Evolutionary conservation across 2,888 invertebrate species (phyloP), one percentile per base, ranked within the genome.

Genomic region (Myopa testacea): DNA sequence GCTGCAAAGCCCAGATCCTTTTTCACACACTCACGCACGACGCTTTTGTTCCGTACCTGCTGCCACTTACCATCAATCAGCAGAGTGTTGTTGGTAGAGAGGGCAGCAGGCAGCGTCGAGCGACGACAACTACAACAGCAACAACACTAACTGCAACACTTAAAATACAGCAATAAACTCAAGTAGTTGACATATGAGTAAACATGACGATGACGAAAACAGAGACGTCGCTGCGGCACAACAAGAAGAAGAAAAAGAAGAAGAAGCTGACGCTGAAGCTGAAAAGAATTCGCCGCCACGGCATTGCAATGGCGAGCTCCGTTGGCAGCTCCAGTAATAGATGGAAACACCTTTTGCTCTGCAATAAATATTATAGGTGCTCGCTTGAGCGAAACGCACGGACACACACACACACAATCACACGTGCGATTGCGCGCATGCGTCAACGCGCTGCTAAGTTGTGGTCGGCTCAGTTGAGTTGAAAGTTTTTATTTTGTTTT

Each of bases 31-130:
- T 37, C 34, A 34, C 38, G 38, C n/a, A n/a, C 62, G 34, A 8
- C 40, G 16, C 10, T 55, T 10, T 5, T n/a, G 55, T 10, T 45
- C 45, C 45, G 45, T 45, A 73, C 63, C 19, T 12, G 52, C 19
- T 10, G 50, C 67, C 84, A 87, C 87, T 87, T 87, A 85, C 84
- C 86, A 87, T 87, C 87, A 87, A 85, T 87, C 86, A 87, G 85
- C 83, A 83, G 38, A 3, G 10, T 10, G 37, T 26, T 4, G n/a
- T 12, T 16, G 16, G n/a, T 5, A 3, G 6, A 58, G 6, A 58
- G 8, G 4, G 34, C 26, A 26, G 1, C 19, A 62, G 34, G 34
- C 14, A 58, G 81, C 83, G 84, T 84, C 84, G 85, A 81, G 82
- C 81, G 82, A 85, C 84, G 83, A 85, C 82, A 81, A 82, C 83